phyloP scores from a whole-genome alignment of 2,888 invertebrate species.

The Clivina fossor region DNA sequence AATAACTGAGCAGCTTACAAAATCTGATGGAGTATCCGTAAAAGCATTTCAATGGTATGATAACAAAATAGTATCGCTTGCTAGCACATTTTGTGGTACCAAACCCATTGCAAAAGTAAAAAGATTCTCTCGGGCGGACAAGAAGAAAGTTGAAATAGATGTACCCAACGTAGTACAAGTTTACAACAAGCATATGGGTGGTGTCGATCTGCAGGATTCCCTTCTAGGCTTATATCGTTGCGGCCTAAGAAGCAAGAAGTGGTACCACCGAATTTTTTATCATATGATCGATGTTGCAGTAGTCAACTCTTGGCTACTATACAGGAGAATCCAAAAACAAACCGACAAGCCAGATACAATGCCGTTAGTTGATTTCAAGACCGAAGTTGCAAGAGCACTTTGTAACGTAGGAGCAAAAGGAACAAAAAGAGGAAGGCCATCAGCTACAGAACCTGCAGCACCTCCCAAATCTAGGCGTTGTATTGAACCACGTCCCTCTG shows the following conservation, averaged over 20 bases:
- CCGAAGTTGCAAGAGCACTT: no score
- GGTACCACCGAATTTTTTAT: slow-evolving; percentile 48
- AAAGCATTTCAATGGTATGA: slow-evolving; percentile 43
- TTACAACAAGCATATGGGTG: slow-evolving; percentile 49
- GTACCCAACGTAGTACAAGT: slow-evolving; percentile 47
- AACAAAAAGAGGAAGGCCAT: no score
- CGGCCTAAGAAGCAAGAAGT: slow-evolving; percentile 45
- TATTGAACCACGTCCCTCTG: no score
- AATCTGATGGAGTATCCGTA: slow-evolving; percentile 23
- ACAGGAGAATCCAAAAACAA: not conserved
- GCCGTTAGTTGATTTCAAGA: no score
- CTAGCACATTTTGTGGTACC: slow-evolving; percentile 44
- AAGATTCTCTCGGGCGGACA: slow-evolving; percentile 45
- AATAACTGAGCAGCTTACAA: not conserved
- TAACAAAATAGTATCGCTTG: slow-evolving; percentile 44
- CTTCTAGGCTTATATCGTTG: slow-evolving; percentile 35
- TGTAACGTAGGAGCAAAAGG: no score
- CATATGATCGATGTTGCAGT: slow-evolving; percentile 37
- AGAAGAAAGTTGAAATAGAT: slow-evolving; percentile 45
- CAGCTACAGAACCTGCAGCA: no score
- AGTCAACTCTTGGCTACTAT: slow-evolving; percentile 36
- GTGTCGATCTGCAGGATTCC: slow-evolving; percentile 47
- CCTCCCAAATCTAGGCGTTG: no score
- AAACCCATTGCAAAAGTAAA: slow-evolving; percentile 44
- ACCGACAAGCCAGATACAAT: no score